These are phyloP conservation scores for Falco punctatus DNA, from an alignment of 2,113 vertebrate species.

Conservation along the genomic window DNA sequence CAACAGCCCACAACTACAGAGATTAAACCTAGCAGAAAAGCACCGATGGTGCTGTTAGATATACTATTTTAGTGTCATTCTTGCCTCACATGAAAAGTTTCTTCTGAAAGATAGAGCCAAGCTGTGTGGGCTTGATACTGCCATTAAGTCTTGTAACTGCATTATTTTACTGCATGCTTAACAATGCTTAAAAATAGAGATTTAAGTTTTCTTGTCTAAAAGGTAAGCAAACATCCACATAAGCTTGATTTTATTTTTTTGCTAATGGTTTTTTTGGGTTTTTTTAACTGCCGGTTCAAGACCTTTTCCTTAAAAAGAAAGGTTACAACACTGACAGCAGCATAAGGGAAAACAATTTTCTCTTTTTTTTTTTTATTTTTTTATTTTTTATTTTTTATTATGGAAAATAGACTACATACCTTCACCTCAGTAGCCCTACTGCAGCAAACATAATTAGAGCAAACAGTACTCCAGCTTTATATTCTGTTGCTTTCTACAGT, in stretches of 20 bases:
- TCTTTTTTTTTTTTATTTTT: not conserved
- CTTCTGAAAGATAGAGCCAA: constrained; percentile 15
- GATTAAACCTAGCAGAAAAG: constrained; percentile 40
- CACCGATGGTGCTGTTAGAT: constrained; percentile 21
- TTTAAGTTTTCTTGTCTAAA: not conserved
- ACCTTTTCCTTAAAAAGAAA: not conserved
- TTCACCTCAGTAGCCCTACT: not conserved
- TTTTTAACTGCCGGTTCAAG: not conserved
- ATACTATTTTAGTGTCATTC: constrained; percentile 27
- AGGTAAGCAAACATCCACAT: not conserved
- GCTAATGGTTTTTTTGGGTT: not conserved
- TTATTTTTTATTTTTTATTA: not conserved
- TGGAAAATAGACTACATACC: not conserved
- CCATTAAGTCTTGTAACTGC: not conserved
- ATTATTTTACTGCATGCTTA: constrained; percentile 11
- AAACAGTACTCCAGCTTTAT: not conserved
- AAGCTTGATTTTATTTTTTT: not conserved
- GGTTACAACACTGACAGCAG: not conserved
- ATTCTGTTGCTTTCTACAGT: not conserved
- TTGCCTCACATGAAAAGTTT: constrained; percentile 33
- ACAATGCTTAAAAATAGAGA: constrained; percentile 2
- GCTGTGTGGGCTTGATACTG: constrained; percentile 32
- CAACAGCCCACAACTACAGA: constrained; percentile 30
- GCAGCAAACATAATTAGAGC: not conserved
- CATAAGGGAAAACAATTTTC: not conserved